Evolutionary conservation across 2,113 vertebrate species (phyloP).

Genomic region (Heptranchias perlo): DNA sequence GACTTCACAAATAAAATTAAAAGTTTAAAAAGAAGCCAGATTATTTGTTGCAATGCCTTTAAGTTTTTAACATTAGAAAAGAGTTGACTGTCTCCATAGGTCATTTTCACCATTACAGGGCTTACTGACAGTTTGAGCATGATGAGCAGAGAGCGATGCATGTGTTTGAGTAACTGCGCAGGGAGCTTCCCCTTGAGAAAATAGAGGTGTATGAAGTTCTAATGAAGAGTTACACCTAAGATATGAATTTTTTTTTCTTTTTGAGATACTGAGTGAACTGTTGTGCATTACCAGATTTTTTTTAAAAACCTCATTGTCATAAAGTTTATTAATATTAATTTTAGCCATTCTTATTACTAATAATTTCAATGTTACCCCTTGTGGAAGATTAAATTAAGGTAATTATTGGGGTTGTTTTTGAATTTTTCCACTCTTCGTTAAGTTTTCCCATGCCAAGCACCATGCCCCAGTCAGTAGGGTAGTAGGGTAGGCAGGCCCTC

Average conservation of each 20-base stretch:
- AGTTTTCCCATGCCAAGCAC: too few species aligned
- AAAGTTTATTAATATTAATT: background rate
- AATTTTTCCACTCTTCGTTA: too few species aligned
- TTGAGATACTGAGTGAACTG: background rate
- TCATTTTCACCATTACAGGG: background rate
- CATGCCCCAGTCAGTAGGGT: too few species aligned
- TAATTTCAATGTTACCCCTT: too few species aligned
- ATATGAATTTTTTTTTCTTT: background rate
- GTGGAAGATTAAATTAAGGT: too few species aligned
- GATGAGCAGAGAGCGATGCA: background rate
- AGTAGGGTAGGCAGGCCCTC: too few species aligned
- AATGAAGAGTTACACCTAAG: background rate
- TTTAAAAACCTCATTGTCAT: background rate
- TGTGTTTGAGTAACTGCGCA: background rate
- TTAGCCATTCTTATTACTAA: too few species aligned
- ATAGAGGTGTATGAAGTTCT: background rate
- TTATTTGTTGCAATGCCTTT: background rate
- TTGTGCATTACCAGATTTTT: background rate
- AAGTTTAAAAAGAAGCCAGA: background rate
- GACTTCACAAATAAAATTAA: background rate
- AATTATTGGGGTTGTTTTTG: too few species aligned
- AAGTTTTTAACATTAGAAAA: background rate
- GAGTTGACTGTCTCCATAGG: background rate
- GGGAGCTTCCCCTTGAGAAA: background rate
- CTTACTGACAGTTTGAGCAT: background rate